Evolutionary conservation across 2,797 vertebrate species (phyloP), one percentile per base, ranked within the genome.

Genomic region (Setipinna tenuifilis): DNA sequence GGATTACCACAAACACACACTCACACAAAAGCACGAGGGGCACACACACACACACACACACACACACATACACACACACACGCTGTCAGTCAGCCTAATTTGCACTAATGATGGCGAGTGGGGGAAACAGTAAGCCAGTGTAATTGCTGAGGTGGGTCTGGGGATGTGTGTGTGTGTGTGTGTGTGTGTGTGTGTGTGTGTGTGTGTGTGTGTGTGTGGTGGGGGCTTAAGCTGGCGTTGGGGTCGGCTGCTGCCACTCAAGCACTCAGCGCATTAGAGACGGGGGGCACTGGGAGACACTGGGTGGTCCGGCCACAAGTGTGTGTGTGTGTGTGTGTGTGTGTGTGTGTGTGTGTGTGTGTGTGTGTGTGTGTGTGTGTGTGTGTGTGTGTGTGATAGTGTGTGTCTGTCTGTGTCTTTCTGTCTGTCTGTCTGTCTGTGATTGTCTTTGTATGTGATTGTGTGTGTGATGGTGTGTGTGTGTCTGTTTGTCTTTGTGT

Each of bases 31-130:
- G 35, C 35, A 41, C 35, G n/a, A n/a, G n/a, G n/a, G n/a, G 35
- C 61, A 62, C 48, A 57, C 83, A 84, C 83, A 82, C 80, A 85
- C 81, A 82, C 88, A 85, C 86, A 87, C 80, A 90, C 89, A 91
- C 91, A 93, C 90, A 92, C 87, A 91, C 84, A 82, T 88, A 90
- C 92, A 90, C 65, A 88, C 86, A 90, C 85, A 90, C 86, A 87
- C 84, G 90, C 88, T 86, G 90, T 87, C 88, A 92, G 89, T 88
- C 85, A 90, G 82, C 84, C 85, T 89, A 87, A 89, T 86, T 88
- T 85, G 84, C 86, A 85, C 85, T 90, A 89, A 87, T 88, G 57
- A 85, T 85, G 83, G 25, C 82, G 86, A 87, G 88, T 84, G 80
- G 75, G 86, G 82, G 83, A 85, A 87, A 86, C 85, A 83, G 88